Percentiles rank a stretch among this genome's conserved stretches.
Conservation (phyloP, 2,797 vertebrate genomes). For the Bradypus variegatus region DNA sequence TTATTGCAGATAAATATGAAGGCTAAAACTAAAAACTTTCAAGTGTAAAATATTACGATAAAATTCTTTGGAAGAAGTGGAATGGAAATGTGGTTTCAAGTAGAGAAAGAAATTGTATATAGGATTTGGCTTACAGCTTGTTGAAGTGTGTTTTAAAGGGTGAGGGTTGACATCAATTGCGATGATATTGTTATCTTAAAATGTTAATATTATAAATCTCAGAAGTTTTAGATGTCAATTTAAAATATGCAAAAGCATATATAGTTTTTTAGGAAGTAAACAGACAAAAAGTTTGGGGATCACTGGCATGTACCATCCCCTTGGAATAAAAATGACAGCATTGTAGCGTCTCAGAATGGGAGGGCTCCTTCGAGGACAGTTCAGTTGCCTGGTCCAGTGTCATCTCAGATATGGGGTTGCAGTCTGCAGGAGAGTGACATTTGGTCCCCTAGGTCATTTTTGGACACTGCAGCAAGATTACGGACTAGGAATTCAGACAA, state of each 20-base stretch:
- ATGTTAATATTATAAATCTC: not conserved
- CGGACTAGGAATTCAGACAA: not conserved
- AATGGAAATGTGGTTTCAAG: not conserved
- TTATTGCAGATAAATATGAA: not conserved
- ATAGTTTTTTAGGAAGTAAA: not conserved
- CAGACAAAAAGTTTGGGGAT: not conserved
- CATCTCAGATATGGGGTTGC: no score
- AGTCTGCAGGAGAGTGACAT: not conserved
- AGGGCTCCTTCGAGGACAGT: not conserved
- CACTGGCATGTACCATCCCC: no score
- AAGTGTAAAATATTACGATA: slow-evolving; percentile 36
- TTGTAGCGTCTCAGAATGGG: not conserved
- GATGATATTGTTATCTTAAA: slow-evolving; percentile 17
- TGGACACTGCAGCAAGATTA: not conserved
- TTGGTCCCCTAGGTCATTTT: not conserved
- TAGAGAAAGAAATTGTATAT: not conserved
- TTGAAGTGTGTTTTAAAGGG: not conserved
- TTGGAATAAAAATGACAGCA: not conserved
- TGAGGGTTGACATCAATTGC: not conserved
- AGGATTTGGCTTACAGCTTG: not conserved
- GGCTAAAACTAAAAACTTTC: slow-evolving; percentile 7
- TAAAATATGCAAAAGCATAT: not conserved
- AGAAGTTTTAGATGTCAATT: not conserved
- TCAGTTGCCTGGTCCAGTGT: not conserved
- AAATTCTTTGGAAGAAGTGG: not conserved